A percentile compares a stretch with the other conserved stretches of the same genome.
phyloP scores from a whole-genome alignment of 2,888 invertebrate genomes.

The Pycnomerus fuliginosus region DNA sequence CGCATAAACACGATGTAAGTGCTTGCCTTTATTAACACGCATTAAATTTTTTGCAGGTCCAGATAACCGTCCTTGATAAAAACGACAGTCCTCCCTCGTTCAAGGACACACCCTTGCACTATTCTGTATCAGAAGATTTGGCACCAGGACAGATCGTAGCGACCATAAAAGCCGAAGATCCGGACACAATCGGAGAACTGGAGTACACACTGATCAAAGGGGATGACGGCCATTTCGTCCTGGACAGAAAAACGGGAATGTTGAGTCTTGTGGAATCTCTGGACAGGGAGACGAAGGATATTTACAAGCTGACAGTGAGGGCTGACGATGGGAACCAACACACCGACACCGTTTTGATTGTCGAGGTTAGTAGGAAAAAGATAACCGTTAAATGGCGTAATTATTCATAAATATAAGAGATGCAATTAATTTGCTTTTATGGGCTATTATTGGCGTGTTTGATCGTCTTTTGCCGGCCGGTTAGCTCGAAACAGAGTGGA shows the following conservation, averaged over 20 bases:
- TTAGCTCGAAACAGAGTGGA: slow-evolving; percentile 2
- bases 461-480: slow-evolving; percentile 4
- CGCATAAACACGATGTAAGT: slow-evolving; percentile 20
- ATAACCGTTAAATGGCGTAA: slow-evolving; percentile 7
- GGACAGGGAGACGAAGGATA: slow-evolving; percentile 78
- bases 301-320: slow-evolving; percentile 76
- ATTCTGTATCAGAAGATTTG: slow-evolving; percentile 81
- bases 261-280: slow-evolving; percentile 75
- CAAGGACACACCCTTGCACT: slow-evolving; percentile 70
- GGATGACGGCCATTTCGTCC: slow-evolving; percentile 66
- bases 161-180: slow-evolving; percentile 77
- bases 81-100: slow-evolving; percentile 95
- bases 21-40: too few species aligned
- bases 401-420: slow-evolving; percentile 10
- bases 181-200: slow-evolving; percentile 78
- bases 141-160: slow-evolving; percentile 79
- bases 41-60: slow-evolving; percentile 75
- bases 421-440: slow-evolving; percentile 10
- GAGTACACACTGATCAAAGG: slow-evolving; percentile 71
- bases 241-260: slow-evolving; percentile 72
- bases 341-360: slow-evolving; percentile 73
- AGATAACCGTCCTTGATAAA: slow-evolving; percentile 82
- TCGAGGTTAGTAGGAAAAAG: slow-evolving; percentile 78
- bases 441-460: slow-evolving; percentile 5
- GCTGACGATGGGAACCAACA: slow-evolving; percentile 89